Conservation (phyloP, 2,888 invertebrate genomes). For the Ormyrus pomaceus region DNA sequence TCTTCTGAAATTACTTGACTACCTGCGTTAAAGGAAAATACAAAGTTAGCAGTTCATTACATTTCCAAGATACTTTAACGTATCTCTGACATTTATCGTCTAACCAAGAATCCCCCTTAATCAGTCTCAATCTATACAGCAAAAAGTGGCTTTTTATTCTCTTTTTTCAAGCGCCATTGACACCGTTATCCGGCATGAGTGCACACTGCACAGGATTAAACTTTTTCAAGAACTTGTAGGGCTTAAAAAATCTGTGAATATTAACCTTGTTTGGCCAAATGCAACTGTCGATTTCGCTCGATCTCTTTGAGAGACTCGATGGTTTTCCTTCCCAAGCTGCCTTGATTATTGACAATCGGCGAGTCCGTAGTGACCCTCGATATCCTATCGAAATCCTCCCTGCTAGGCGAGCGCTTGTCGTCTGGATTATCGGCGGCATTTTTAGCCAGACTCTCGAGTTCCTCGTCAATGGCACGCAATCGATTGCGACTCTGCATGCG, state of each 20-base stretch:
- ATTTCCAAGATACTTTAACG: too few species aligned
- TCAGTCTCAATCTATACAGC: too few species aligned
- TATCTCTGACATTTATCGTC: too few species aligned
- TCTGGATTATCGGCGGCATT: slow-evolving; percentile 67
- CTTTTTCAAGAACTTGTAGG: background rate
- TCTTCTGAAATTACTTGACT: slow-evolving; percentile 95
- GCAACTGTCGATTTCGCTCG: slow-evolving; percentile 89
- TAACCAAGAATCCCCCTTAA: too few species aligned
- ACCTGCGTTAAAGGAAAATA: slow-evolving; percentile 77
- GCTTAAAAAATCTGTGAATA: background rate
- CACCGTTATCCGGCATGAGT: too few species aligned
- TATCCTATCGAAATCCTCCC: slow-evolving; percentile 91
- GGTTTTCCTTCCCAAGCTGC: slow-evolving; percentile 85
- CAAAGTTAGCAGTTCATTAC: slow-evolving; percentile 32
- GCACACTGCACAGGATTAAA: too few species aligned
- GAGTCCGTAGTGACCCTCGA: slow-evolving; percentile 92
- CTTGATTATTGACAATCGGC: slow-evolving; percentile 82
- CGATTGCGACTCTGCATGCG: slow-evolving; percentile 78
- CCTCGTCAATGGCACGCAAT: slow-evolving; percentile 82
- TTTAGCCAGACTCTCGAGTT: slow-evolving; percentile 76
- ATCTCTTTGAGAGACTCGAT: slow-evolving; percentile 93
- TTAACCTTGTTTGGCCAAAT: slow-evolving; percentile 93
- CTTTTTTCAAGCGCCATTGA: too few species aligned
- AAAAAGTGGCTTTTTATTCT: too few species aligned
- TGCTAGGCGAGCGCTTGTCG: slow-evolving; percentile 81